phyloP scores from a whole-genome alignment of 2,113 vertebrate genomes.

The Heptranchias perlo region DNA sequence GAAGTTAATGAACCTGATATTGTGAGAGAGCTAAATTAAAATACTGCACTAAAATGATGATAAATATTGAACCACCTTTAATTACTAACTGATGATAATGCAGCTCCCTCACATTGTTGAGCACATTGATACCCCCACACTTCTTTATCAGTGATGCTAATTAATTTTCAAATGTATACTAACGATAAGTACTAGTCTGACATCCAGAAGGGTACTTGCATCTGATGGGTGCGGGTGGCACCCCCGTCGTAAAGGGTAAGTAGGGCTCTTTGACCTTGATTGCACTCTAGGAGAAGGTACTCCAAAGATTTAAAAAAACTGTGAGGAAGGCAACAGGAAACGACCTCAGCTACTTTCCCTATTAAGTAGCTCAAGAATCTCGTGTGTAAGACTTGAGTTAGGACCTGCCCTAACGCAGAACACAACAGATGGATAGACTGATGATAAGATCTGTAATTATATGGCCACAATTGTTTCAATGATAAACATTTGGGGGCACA shows the following conservation, averaged over 20 bases:
- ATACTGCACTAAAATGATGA: background rate
- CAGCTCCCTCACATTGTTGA: background rate
- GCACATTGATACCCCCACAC: background rate
- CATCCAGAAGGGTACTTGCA: background rate
- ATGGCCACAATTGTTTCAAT: background rate
- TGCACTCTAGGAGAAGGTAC: background rate
- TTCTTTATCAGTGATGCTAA: background rate
- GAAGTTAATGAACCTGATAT: background rate
- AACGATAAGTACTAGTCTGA: background rate
- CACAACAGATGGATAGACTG: background rate
- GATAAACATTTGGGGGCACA: background rate
- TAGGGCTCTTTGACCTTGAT: background rate
- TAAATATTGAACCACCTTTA: background rate
- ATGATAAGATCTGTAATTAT: background rate
- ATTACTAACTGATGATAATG: background rate
- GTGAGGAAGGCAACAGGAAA: background rate
- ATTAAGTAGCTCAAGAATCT: background rate
- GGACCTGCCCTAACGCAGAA: background rate
- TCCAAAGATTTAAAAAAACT: background rate
- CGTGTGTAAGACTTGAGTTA: background rate
- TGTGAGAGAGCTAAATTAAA: background rate
- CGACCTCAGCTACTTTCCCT: background rate
- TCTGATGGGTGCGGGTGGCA: background rate
- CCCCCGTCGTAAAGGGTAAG: background rate
- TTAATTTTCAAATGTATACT: background rate